These are phyloP conservation scores for Pangasius sanitwongsei DNA, from an alignment of 2,797 vertebrate genomes.

Conservation along the genomic window DNA sequence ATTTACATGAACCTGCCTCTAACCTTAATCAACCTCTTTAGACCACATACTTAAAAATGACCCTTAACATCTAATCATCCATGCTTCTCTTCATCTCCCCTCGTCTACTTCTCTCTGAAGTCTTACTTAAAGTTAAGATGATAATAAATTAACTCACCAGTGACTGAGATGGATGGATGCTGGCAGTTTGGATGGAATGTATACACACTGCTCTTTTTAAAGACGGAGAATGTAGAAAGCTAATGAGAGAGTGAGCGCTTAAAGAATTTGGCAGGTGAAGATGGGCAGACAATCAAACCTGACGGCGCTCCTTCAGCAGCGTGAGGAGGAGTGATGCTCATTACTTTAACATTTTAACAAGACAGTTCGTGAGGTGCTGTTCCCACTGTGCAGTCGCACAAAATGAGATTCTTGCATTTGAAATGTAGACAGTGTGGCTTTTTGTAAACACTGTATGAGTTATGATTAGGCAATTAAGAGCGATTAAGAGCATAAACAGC, in stretches of 20 bases:
- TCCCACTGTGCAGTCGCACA: neutral
- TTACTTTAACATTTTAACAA: constrained; percentile 25
- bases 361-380: neutral
- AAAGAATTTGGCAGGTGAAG: constrained; percentile 9
- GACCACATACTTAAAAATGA: neutral
- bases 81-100: neutral
- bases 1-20: too few relatives aligned
- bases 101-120: neutral
- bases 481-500: constrained; percentile 1
- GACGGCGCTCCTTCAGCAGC: neutral
- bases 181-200: neutral
- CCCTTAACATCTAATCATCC: neutral
- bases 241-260: neutral
- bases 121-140: neutral
- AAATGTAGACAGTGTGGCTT: neutral
- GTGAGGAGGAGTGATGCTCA: neutral
- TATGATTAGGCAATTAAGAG: constrained; percentile 13
- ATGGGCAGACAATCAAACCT: constrained; percentile 8
- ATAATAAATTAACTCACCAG: neutral
- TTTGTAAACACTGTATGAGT: constrained; percentile 5
- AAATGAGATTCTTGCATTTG: neutral
- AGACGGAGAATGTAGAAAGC: neutral
- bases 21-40: neutral
- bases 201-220: neutral
- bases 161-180: neutral